Percentiles rank a stretch among this genome's conserved stretches.
Evolutionary conservation across 2,113 vertebrate species (phyloP).

Genomic region (Zosterops hypoxanthus): DNA sequence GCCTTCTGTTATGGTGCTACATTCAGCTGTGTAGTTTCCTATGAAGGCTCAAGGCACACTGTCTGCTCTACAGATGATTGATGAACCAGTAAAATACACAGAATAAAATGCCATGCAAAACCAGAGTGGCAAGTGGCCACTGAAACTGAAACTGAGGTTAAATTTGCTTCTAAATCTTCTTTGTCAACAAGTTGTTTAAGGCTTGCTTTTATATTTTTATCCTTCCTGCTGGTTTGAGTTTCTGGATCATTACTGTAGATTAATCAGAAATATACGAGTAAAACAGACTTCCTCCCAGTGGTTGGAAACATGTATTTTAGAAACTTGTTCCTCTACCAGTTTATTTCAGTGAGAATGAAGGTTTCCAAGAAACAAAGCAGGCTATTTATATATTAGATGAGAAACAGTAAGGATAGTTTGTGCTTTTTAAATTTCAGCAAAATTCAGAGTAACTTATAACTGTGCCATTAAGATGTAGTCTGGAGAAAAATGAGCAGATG

Average conservation of each 20-base stretch:
- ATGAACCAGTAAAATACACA: not conserved
- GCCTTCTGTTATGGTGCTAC: accelerated
- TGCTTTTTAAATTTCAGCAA: constrained; percentile 3
- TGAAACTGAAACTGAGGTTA: not conserved
- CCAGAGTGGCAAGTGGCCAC: not conserved
- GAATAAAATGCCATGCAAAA: not conserved
- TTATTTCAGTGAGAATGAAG: constrained; percentile 37
- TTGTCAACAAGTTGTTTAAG: constrained; percentile 59
- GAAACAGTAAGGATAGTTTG: constrained; percentile 12
- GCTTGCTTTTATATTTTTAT: constrained; percentile 49
- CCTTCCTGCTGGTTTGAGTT: constrained; percentile 44
- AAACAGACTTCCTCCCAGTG: constrained; percentile 50
- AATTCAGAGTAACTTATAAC: not conserved
- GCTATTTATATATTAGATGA: constrained; percentile 33
- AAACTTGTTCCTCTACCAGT: constrained; percentile 33
- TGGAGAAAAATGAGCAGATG: constrained; percentile 13
- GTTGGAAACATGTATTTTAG: constrained; percentile 48
- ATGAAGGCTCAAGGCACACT: not conserved
- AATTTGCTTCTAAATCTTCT: constrained; percentile 15
- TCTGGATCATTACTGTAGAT: constrained; percentile 56
- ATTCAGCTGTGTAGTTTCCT: not conserved
- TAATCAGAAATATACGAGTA: constrained; percentile 47
- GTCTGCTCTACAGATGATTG: not conserved
- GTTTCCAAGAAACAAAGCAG: constrained; percentile 47
- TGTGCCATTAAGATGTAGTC: not conserved